Conservation (phyloP, 2,888 invertebrate species). For the Heliconius charithonia region DNA sequence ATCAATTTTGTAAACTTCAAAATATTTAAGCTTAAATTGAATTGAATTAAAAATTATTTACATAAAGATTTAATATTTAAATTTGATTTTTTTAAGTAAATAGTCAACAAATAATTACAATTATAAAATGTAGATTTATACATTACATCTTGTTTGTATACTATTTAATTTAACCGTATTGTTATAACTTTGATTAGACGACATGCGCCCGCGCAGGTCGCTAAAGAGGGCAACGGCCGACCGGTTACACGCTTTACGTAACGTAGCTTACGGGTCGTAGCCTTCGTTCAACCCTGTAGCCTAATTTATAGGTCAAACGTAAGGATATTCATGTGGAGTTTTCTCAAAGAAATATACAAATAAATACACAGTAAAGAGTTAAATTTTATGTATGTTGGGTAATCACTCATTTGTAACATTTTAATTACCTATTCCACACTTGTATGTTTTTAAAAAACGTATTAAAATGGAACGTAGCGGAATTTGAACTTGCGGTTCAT, state of each 20-base stretch:
- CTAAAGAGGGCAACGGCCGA: constrained; percentile 71
- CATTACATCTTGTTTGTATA: constrained; percentile 18
- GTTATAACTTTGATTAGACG: constrained; percentile 58
- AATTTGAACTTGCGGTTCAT: too few species aligned
- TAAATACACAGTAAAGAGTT: too few species aligned
- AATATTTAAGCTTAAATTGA: background rate
- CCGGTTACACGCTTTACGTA: constrained; percentile 81
- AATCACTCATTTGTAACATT: too few species aligned
- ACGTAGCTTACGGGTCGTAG: constrained; percentile 78
- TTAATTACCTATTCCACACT: too few species aligned
- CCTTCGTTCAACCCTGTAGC: constrained; percentile 57
- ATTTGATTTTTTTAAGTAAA: too few species aligned
- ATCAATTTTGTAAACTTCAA: too few species aligned
- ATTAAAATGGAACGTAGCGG: too few species aligned
- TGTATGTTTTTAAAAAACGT: too few species aligned
- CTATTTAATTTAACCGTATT: constrained; percentile 41
- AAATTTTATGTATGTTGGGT: too few species aligned
- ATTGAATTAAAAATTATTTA: background rate
- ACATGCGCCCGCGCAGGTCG: constrained; percentile 78
- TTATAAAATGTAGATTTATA: constrained; percentile 2
- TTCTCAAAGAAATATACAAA: too few species aligned
- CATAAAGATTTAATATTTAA: background rate
- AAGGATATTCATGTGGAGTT: background rate
- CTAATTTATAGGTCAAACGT: constrained; percentile 34
- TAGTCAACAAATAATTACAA: background rate